phyloP scores from a whole-genome alignment of 1,140 invertebrate genomes.

The Melanaphis sacchari region DNA sequence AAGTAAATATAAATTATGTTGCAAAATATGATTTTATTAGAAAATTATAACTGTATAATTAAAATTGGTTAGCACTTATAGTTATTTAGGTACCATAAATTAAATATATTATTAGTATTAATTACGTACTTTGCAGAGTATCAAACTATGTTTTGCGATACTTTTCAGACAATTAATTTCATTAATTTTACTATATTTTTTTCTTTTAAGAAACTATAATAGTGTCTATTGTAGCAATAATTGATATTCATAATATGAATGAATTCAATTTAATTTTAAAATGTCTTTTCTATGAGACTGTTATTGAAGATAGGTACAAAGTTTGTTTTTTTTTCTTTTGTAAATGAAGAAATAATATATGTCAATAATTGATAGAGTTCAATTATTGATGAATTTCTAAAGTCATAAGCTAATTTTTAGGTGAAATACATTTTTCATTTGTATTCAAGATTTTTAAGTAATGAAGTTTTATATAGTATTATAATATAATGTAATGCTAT shows the following conservation, averaged over 20 bases:
- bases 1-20: background rate
- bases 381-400: background rate
- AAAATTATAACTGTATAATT: background rate
- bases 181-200: background rate
- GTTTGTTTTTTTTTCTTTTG: background rate
- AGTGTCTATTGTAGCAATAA: background rate
- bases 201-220: background rate
- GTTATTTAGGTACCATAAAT: background rate
- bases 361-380: background rate
- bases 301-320: background rate
- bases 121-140: background rate
- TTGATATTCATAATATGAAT: background rate
- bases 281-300: background rate
- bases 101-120: background rate
- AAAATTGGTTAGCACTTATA: background rate
- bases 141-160: background rate
- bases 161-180: background rate
- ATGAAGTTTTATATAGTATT: background rate
- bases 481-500: background rate
- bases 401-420: background rate
- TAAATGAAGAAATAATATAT: background rate
- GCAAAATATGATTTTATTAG: background rate
- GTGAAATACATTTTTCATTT: too few relatives aligned
- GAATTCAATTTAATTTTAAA: background rate
- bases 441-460: background rate